A percentile compares a stretch with the other conserved stretches of the same genome.
These are phyloP conservation scores for Elanus axillaris DNA, from an alignment of 2,113 vertebrate genomes.

Conservation along the genomic window DNA sequence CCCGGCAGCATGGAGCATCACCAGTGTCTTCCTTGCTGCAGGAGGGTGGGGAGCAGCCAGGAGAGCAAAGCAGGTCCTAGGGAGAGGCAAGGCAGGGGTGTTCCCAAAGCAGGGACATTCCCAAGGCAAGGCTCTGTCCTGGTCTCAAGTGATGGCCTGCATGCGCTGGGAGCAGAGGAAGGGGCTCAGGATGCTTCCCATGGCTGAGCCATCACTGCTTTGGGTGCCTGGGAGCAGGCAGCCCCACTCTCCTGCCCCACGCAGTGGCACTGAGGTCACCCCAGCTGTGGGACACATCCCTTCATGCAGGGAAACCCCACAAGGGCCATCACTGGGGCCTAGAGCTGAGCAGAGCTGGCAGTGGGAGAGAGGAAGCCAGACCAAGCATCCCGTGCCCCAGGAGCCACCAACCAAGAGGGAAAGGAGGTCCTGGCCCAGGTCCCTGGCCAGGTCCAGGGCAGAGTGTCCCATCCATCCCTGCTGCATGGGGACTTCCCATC, in stretches of 20 bases:
- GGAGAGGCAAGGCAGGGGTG: background rate
- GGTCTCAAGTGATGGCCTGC: background rate
- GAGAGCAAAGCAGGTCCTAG: background rate
- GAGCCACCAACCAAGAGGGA: background rate
- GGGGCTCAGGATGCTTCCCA: background rate
- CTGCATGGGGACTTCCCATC: background rate
- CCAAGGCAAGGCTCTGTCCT: background rate
- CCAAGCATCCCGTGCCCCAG: background rate
- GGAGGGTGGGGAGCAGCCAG: background rate
- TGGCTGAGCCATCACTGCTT: background rate
- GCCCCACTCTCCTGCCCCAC: background rate
- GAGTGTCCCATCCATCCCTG: background rate
- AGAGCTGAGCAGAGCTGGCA: background rate
- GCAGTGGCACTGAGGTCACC: background rate
- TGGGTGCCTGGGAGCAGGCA: background rate
- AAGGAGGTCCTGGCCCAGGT: background rate
- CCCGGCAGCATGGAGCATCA: rapidly evolving
- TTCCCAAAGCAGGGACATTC: background rate
- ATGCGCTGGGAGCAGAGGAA: background rate
- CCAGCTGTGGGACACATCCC: background rate
- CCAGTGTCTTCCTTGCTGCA: rapidly evolving
- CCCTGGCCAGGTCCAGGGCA: background rate
- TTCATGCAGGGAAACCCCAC: background rate
- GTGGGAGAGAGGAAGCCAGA: background rate
- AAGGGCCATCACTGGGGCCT: background rate